These are phyloP conservation scores for Ataeniobius toweri DNA, from an alignment of 2,797 vertebrate genomes.

Conservation along the genomic window DNA sequence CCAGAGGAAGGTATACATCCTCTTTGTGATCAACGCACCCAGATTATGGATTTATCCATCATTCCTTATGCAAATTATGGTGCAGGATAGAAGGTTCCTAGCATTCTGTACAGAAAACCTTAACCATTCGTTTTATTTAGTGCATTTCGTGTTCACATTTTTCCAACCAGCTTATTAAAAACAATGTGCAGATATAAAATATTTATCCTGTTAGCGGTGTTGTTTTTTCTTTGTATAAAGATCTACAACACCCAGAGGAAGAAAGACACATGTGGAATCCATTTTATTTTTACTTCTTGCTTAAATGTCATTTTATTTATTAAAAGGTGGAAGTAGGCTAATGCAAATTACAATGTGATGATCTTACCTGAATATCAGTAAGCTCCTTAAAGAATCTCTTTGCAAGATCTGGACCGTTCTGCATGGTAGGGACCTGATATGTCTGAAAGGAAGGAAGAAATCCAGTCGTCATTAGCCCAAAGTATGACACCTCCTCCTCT, in stretches of 20 bases:
- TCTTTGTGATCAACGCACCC: too few species aligned
- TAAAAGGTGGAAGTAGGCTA: neutral
- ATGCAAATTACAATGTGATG: neutral
- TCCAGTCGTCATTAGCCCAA: neutral
- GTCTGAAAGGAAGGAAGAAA: slow-evolving; percentile 65
- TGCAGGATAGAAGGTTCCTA: too few species aligned
- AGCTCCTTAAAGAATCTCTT: slow-evolving; percentile 87
- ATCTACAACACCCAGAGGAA: neutral
- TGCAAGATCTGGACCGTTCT: slow-evolving; percentile 86
- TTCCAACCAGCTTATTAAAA: neutral
- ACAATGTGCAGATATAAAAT: neutral
- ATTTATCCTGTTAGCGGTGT: neutral
- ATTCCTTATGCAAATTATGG: too few species aligned
- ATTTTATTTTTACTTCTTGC: neutral
- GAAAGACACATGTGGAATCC: neutral
- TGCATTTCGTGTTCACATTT: neutral
- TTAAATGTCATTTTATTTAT: neutral
- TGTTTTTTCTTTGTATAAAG: neutral
- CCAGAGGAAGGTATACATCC: neutral
- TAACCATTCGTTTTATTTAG: too few species aligned
- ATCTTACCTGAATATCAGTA: slow-evolving; percentile 87
- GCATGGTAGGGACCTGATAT: slow-evolving; percentile 88
- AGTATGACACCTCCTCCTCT: neutral
- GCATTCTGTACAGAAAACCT: too few species aligned
- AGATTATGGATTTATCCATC: too few species aligned